Conservation (phyloP, 2,797 vertebrate genomes). For the Geotrypetes seraphini region DNA sequence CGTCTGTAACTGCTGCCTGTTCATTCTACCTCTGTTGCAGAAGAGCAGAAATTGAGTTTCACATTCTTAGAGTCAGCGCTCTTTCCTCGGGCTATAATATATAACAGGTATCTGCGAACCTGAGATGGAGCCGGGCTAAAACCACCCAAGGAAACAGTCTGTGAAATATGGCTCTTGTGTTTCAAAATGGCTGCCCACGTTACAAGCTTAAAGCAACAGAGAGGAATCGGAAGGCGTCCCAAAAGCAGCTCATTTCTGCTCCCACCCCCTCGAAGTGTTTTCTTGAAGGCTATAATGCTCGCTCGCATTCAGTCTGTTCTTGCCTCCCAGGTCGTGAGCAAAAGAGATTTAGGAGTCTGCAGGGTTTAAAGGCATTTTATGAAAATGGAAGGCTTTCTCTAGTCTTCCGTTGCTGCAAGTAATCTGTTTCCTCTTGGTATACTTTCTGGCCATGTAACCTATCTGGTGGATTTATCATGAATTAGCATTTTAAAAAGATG, state of each 20-base stretch:
- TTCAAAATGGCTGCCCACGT: background rate
- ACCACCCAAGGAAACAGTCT: accelerated
- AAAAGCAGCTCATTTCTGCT: background rate
- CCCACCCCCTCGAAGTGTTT: background rate
- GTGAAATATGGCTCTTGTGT: background rate
- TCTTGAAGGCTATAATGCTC: background rate
- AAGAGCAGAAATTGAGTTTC: background rate
- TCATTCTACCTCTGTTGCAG: background rate
- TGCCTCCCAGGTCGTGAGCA: background rate
- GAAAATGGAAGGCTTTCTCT: too few species aligned
- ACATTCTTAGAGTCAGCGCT: background rate
- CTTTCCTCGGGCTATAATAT: background rate
- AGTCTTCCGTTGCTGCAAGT: too few species aligned
- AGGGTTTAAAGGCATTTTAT: background rate
- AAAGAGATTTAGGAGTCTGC: background rate
- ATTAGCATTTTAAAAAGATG: too few species aligned
- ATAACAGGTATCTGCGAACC: background rate
- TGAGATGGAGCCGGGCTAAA: background rate
- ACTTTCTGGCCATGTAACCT: too few species aligned
- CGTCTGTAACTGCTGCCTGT: background rate
- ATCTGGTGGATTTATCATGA: too few species aligned
- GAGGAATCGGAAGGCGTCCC: background rate
- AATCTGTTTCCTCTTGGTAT: too few species aligned
- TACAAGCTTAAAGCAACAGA: constrained; percentile 2
- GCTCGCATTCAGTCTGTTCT: background rate